phyloP scores from a whole-genome alignment of 2,797 vertebrate genomes.

The Lacerta agilis region DNA sequence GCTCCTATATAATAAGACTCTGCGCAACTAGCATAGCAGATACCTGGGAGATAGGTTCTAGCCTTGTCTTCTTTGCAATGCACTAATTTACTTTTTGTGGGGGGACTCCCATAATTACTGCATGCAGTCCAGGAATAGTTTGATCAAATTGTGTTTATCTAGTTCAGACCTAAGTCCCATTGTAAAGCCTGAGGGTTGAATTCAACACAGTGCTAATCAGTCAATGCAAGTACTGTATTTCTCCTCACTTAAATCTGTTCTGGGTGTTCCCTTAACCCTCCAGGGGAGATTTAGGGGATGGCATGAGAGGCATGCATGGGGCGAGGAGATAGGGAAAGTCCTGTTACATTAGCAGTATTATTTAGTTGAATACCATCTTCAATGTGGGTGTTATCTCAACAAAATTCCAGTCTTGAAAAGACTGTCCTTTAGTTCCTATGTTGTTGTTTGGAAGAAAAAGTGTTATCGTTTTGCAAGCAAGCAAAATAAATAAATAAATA shows the following conservation, averaged over 20 bases:
- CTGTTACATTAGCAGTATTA: too few relatives aligned
- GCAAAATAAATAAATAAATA: not conserved
- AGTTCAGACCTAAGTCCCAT: not conserved
- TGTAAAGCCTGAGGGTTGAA: not conserved
- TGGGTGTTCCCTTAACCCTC: too few relatives aligned
- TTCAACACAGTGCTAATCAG: too few relatives aligned
- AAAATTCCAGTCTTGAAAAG: not conserved
- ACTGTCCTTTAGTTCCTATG: not conserved
- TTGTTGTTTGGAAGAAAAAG: not conserved
- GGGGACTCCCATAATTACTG: too few relatives aligned
- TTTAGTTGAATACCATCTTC: too few relatives aligned
- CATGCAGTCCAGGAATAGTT: not conserved
- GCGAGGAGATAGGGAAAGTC: too few relatives aligned
- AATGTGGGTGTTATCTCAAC: not conserved
- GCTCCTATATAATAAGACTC: not conserved
- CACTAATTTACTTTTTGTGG: too few relatives aligned
- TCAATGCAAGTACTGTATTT: too few relatives aligned
- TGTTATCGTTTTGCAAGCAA: constrained; percentile 13
- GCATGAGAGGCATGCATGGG: too few relatives aligned
- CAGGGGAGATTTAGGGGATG: too few relatives aligned
- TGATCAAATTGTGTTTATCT: not conserved
- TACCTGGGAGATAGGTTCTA: not conserved
- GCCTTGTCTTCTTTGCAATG: too few relatives aligned
- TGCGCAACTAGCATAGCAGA: not conserved
- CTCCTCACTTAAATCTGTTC: too few relatives aligned